Conservation (phyloP, 92 coral and sea anemone species). For the Palythoa grandis region DNA sequence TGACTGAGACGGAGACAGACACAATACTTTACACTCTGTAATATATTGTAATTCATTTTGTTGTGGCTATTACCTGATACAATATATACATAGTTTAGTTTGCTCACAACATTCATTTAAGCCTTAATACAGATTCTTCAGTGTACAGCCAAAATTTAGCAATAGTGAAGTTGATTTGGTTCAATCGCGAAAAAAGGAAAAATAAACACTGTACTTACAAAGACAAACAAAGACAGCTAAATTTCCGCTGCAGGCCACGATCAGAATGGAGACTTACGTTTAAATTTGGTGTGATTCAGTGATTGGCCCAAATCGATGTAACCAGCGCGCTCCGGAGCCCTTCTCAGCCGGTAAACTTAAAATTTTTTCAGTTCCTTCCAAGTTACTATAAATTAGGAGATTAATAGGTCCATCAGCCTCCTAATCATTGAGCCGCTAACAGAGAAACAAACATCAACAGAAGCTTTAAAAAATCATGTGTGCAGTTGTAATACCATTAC, state of each 20-base stretch:
- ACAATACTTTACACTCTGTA: no score
- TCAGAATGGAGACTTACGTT: neutral
- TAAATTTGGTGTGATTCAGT: neutral
- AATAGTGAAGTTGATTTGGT: neutral
- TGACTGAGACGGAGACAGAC: no score
- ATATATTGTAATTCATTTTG: no score
- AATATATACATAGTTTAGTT: no score
- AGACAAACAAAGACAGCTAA: neutral
- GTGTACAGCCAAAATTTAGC: neutral
- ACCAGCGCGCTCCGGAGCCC: neutral
- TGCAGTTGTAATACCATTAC: neutral
- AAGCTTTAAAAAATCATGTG: neutral
- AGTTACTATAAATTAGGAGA: neutral
- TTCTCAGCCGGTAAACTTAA: neutral
- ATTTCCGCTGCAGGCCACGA: neutral
- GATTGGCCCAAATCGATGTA: neutral
- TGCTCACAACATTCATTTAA: no score
- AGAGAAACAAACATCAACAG: neutral
- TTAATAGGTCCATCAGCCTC: neutral
- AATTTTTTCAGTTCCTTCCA: neutral
- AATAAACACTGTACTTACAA: neutral
- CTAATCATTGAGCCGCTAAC: neutral
- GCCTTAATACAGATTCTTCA: no score
- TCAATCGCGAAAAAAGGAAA: neutral
- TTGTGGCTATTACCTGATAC: no score